A percentile compares a stretch with the other conserved stretches of the same genome.
phyloP scores from a whole-genome alignment of 2,113 vertebrate genomes.

The Atractosteus spatula region DNA sequence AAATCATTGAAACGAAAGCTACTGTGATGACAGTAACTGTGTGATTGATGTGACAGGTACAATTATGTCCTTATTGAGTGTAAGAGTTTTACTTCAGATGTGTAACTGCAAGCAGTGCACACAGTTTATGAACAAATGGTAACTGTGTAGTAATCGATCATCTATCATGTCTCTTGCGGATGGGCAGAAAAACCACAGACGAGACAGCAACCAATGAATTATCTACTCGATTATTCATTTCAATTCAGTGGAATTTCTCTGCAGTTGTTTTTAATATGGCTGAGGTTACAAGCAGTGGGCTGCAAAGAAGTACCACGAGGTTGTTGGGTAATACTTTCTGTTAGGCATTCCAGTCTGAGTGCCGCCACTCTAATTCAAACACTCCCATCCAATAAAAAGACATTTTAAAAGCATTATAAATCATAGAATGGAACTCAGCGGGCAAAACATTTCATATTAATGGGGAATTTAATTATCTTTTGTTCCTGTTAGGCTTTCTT shows the following conservation, averaged over 20 bases:
- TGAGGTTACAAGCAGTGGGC: not conserved
- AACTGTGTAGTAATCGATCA: not conserved
- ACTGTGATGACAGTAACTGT: no score
- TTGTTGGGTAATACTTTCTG: conserved; percentile 15
- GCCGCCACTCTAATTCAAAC: conserved; percentile 23
- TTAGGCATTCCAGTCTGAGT: conserved; percentile 8
- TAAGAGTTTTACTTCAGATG: no score
- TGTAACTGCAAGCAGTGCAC: no score
- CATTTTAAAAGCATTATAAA: conserved; percentile 19
- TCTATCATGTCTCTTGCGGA: not conserved
- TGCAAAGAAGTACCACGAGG: not conserved
- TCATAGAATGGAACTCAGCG: conserved; percentile 11
- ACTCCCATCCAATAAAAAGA: conserved; percentile 15
- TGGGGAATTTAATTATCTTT: conserved; percentile 29
- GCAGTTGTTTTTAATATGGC: not conserved
- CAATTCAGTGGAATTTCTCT: conserved; percentile 7
- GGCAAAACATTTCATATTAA: conserved; percentile 12
- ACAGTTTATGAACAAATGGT: not conserved
- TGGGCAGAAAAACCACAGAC: conserved; percentile 3
- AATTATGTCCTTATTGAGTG: no score
- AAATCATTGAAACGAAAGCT: no score
- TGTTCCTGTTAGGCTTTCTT: conserved; percentile 9
- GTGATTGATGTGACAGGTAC: no score
- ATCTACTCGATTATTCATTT: not conserved
- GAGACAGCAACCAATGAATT: conserved; percentile 7